Conservation (phyloP, 2,797 vertebrate species). For the Rhynchotus rufescens region DNA sequence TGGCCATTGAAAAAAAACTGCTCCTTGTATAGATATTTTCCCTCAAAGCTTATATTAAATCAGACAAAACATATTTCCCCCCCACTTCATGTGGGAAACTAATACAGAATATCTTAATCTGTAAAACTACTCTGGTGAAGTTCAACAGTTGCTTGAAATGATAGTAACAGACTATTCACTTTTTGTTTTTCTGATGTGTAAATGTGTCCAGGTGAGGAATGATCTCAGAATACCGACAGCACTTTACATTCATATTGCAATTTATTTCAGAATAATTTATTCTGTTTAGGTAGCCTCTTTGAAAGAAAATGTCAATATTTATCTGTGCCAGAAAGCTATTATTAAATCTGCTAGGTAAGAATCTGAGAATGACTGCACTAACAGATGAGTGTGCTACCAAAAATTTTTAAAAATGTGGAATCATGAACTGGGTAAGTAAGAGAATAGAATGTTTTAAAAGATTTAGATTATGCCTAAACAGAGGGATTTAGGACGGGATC, state of each 20-base stretch:
- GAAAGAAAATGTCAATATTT: not conserved
- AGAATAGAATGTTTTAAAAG: not conserved
- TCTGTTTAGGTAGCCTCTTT: not conserved
- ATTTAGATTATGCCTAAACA: not conserved
- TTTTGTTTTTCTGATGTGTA: not conserved
- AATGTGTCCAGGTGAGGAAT: rapidly evolving
- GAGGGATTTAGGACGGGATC: not conserved
- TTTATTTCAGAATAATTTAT: not conserved
- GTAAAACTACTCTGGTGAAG: not conserved
- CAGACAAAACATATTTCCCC: not conserved
- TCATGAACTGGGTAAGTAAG: not conserved
- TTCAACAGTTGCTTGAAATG: not conserved
- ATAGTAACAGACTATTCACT: not conserved
- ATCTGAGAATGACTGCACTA: not conserved
- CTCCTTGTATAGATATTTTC: not conserved
- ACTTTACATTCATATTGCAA: not conserved
- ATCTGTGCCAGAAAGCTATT: not conserved
- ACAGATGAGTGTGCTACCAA: not conserved
- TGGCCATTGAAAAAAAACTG: not conserved
- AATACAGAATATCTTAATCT: not conserved
- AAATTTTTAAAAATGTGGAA: slow-evolving; percentile 38
- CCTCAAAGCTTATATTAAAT: not conserved
- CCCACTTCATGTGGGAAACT: not conserved
- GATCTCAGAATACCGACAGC: not conserved
- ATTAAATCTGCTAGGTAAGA: not conserved